A percentile compares a stretch with the other conserved stretches of the same genome.
These are phyloP conservation scores for Drosophila basisetae DNA, from an alignment of 2,888 invertebrate genomes.

Conservation along the genomic window DNA sequence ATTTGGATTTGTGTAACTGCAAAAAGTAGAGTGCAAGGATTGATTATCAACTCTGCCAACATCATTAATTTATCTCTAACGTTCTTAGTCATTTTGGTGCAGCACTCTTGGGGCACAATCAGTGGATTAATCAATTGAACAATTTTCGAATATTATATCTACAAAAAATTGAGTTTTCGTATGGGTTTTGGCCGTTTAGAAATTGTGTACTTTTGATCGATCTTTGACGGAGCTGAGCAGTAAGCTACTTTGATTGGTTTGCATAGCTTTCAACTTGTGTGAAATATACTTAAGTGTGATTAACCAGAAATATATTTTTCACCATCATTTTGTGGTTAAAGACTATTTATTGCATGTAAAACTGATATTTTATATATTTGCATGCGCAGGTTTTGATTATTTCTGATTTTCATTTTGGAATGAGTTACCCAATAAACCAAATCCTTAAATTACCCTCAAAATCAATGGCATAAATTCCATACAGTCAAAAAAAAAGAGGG, in stretches of 20 bases:
- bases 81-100: slow-evolving; percentile 34
- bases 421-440: slow-evolving; percentile 53
- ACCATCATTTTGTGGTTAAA: background rate
- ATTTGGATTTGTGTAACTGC: slow-evolving; percentile 13
- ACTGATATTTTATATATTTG: background rate
- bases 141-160: slow-evolving; percentile 1
- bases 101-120: slow-evolving; percentile 4
- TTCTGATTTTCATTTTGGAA: background rate
- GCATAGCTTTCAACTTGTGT: background rate
- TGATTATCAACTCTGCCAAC: too few relatives aligned
- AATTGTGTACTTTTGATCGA: background rate
- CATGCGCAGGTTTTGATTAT: background rate
- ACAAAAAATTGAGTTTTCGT: slow-evolving; percentile 8
- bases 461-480: slow-evolving; percentile 27
- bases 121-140: background rate
- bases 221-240: background rate
- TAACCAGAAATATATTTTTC: background rate
- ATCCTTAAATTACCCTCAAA: slow-evolving; percentile 29
- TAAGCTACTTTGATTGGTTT: background rate
- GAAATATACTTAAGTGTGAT: background rate
- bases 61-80: slow-evolving; percentile 1
- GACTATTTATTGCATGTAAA: background rate
- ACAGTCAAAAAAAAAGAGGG: background rate
- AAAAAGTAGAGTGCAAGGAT: background rate
- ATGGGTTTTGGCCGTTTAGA: background rate